Evolutionary conservation across 2,797 vertebrate species (phyloP).

Genomic region (Periophthalmus magnuspinnatus): DNA sequence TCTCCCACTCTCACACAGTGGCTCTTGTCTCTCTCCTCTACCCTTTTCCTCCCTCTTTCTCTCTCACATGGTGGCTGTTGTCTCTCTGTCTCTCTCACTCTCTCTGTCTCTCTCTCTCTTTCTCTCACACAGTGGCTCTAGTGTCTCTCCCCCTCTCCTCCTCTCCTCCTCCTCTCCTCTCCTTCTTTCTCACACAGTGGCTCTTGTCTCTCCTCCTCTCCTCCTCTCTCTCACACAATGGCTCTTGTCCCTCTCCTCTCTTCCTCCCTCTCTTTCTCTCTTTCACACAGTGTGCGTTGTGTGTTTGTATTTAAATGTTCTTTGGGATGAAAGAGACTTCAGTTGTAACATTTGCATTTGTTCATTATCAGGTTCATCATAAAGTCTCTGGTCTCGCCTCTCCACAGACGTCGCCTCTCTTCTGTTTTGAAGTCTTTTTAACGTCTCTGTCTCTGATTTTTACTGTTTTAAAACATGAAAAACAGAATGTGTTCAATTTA

Average conservation of each 20-base stretch:
- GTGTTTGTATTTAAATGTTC: conserved; percentile 55
- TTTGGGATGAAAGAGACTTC: conserved; percentile 47
- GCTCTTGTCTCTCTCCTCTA: conserved; percentile 24
- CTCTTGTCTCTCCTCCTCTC: too few species aligned
- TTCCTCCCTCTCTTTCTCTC: neutral
- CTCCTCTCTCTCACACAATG: neutral
- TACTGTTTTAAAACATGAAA: too few species aligned
- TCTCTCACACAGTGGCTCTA: too few species aligned
- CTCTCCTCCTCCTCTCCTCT: neutral
- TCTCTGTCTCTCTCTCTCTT: neutral
- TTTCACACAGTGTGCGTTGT: neutral
- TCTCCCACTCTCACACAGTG: neutral
- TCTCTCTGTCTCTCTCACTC: neutral
- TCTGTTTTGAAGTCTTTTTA: neutral
- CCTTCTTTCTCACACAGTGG: too few species aligned
- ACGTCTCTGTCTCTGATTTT: neutral
- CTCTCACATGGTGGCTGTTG: too few species aligned
- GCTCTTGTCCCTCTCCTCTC: neutral
- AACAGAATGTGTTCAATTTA: too few species aligned
- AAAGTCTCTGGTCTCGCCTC: conserved; percentile 22
- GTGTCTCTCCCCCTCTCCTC: neutral
- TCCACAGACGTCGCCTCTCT: neutral
- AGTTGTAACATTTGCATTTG: conserved; percentile 56
- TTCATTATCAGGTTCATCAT: conserved; percentile 50
- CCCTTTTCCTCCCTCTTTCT: too few species aligned